These are phyloP conservation scores for Aspidiotus rigidus DNA, from an alignment of 2,888 invertebrate genomes.

Conservation along the genomic window DNA sequence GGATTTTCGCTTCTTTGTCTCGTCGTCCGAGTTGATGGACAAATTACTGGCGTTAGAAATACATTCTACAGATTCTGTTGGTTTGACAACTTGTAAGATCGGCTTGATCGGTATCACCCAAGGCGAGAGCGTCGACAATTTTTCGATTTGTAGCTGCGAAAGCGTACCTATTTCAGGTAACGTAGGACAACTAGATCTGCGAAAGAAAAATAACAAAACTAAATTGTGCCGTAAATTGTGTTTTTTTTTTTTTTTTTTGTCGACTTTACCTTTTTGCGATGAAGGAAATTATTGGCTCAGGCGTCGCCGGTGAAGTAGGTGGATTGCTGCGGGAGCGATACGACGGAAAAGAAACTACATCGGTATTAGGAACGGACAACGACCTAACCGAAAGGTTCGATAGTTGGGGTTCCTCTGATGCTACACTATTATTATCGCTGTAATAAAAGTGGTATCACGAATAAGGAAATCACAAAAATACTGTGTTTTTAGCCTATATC, in stretches of 20 bases:
- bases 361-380: slow-evolving; percentile 32
- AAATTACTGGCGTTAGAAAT: neutral
- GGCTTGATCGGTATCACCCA: slow-evolving; percentile 8
- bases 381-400: slow-evolving; percentile 33
- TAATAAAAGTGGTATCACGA: neutral
- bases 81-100: slow-evolving; percentile 26
- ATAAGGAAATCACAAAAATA: neutral
- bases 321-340: slow-evolving; percentile 24
- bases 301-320: slow-evolving; percentile 22
- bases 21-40: slow-evolving; percentile 14
- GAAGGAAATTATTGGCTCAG: neutral
- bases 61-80: slow-evolving; percentile 6
- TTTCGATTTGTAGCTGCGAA: slow-evolving; percentile 22
- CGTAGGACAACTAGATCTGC: slow-evolving; percentile 29
- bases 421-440: neutral
- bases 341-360: slow-evolving; percentile 34
- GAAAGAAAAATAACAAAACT: neutral
- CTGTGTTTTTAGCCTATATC: neutral
- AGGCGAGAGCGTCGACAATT: slow-evolving; percentile 6
- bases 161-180: slow-evolving; percentile 28
- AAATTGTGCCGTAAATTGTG: neutral
- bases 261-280: slow-evolving; percentile 16
- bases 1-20: slow-evolving; percentile 22
- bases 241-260: neutral
- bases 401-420: neutral